Evolutionary conservation across 2,113 vertebrate species (phyloP).

Genomic region (Sakesphorus luctuosus): DNA sequence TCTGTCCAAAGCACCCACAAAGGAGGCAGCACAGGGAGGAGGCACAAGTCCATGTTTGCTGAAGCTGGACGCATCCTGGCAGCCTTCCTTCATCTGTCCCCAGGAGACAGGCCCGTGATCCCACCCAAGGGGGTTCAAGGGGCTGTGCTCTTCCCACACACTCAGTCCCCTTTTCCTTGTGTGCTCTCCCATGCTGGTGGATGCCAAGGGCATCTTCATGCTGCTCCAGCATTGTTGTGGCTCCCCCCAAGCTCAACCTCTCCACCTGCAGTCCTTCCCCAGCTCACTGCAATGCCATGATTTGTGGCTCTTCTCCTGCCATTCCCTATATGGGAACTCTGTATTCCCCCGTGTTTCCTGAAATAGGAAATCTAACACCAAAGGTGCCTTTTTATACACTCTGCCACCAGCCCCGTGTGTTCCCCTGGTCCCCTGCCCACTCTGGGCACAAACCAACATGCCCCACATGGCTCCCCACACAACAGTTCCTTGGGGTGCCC

Average conservation of each 20-base stretch:
- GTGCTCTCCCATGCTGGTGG: neutral
- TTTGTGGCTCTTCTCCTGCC: neutral
- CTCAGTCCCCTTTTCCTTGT: fast-evolving
- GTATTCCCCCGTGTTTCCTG: neutral
- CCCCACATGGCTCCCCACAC: neutral
- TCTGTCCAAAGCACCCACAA: neutral
- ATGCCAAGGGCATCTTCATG: neutral
- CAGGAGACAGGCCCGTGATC: neutral
- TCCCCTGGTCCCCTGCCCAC: neutral
- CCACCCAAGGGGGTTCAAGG: neutral
- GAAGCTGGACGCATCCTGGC: neutral
- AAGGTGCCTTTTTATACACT: neutral
- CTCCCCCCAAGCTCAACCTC: neutral
- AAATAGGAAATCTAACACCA: neutral
- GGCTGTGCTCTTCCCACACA: neutral
- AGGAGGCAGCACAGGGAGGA: neutral
- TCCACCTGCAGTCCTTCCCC: neutral
- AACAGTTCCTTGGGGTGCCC: neutral
- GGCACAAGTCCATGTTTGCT: fast-evolving
- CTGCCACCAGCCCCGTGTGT: neutral
- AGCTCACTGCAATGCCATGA: neutral
- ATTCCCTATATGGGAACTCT: neutral
- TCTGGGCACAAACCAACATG: neutral
- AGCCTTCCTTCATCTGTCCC: neutral
- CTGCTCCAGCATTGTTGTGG: neutral